Evolutionary conservation across 2,113 vertebrate species (phyloP), one percentile per base, ranked within the genome.

Genomic region (Collichthys lucidus): DNA sequence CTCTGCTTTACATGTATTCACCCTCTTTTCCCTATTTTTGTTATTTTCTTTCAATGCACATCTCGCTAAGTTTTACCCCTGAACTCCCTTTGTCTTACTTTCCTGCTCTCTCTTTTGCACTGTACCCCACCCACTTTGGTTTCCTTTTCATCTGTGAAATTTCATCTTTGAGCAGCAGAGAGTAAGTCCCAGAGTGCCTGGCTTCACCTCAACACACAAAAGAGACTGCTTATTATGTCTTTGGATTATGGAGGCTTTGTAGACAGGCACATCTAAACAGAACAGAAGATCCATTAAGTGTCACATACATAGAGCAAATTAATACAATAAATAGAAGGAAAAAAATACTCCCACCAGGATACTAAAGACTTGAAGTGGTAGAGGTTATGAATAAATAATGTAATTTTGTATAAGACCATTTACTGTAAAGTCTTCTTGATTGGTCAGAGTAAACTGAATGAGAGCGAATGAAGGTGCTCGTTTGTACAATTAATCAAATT

Each of bases 71-170:
- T 50, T 74, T 79, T 69, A 68, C 65, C 75, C 64, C 60, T 79
- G 73, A 81, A 79, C 70, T 65, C 69, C 3, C 5, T 31, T 40
- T 78, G 40, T 77, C 44, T 57, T n/a, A 16, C 57, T 62, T 71
- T 55, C 46, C 47, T 40, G 10, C 42, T 57, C 47, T 55, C 22
- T 77, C 68, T 69, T 83, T 83, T 73, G 76, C 74, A 20, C 66
- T 53, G n/a, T 66, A 86, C 50, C 77, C 74, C 70, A 72, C 82
- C 56, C 70, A 73, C 79, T 89, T 86, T 84, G 46, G 78, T 88
- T 87, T 90, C 83, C 86, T 83, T 86, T 89, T 89, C 83, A 90
- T 90, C 85, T 90, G 55, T 50, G 83, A 89, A 89, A 82, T 82
- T 79, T 80, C 42, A 44, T 79, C 56, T 90, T 85, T 81, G 82